Base-by-base conservation (phyloP, 30 jellyfish, hydroid and myxozoan genomes). In the Hydractinia echinata region DNA sequence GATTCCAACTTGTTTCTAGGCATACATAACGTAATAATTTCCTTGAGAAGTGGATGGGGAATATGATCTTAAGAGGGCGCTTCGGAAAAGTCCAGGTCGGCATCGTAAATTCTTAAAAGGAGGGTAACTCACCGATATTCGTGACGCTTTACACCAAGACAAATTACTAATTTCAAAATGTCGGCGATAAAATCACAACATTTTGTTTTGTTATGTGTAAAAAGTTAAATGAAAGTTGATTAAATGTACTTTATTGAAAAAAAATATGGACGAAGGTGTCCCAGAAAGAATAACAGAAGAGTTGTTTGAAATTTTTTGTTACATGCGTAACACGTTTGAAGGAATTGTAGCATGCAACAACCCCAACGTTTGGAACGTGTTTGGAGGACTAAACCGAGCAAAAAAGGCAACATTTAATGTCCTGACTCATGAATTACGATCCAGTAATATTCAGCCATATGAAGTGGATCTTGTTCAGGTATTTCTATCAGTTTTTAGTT, bases 351-450 rank as follows among this genome's bases (percentile, higher is more conserved):
- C 92, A 5, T 82, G 92, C 53, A 93, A 93, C 15, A 85, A 89
- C 19, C 77, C 89, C 50, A 90, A 86, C 73, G 78, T 91, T 61
- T 91, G 97, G 97, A 85, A 94, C 52, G 87, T 90, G 6, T 86
- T 81, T 85, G 97, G 97, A 6, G 96, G 96, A 10, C 61, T 91
- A 52, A 68, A 89, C 55, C 77, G 95, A 16, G 94, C 96, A 53
- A 84, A 84, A 68, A 89, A 83, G 58, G 81, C 88, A 10, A 53
- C 83, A n/a, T 53, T 49, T 66, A 52, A 66, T 7, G 84, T 89
- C 62, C 55, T 89, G 54, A 30, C 58, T 15, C 86, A 89, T 60
- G 95, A 85, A 6, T 72, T 89, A 55, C 77, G 85, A 56, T 54
- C 73, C 16, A 83, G 48, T 51, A 81, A 72, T 10, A 70, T 30